Evolutionary conservation across 2,797 vertebrate species (phyloP), one percentile per base, ranked within the genome.

Genomic region (Artibeus jamaicensis): DNA sequence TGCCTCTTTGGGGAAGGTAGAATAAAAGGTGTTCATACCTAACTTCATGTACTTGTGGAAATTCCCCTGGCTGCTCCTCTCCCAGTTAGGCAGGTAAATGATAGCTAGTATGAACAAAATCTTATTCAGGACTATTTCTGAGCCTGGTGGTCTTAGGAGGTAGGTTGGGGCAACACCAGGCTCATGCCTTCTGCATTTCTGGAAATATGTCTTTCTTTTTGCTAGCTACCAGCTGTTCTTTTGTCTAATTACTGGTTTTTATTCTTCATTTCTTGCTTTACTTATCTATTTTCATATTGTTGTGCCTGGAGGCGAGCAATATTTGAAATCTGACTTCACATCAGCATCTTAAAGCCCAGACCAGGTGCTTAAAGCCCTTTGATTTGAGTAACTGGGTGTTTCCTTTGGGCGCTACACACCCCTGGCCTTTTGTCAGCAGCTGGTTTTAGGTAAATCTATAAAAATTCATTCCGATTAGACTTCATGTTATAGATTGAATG

Each of bases 371-470:
- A n/a, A 19, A 14, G 0, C 16, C 21, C 65, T 46, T 50, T 48
- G n/a, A 78, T 22, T 90, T 74, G 55, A 39, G 14, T 74, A 37
- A 50, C 42, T 29, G 88, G 62, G 46, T 82, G 46, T 93, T 93
- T 24, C 18, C 84, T 96, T 92, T 48, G 39, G 71, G 70, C 77
- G 70, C 97, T 94, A 96, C 95, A 96, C 55, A 79, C 53, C 93
- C 71, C 11, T 5, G 6, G 91, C 37, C 48, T 90, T 94, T 97
- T 97, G 94, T 95, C 92, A 97, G 93, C 82, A 1, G 1, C 86
- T 93, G 74, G 39, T 32, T 96, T 98, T 24, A 97, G 74, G 81
- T 94, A 39, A 78, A 81, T 68, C 87, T 93, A 92, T 86, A 34
- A 96, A 98, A 96, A 62, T 83, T 84, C 42, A 46, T 84, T 97